Evolutionary conservation across 2,113 vertebrate species (phyloP).

Genomic region (Vidua macroura): DNA sequence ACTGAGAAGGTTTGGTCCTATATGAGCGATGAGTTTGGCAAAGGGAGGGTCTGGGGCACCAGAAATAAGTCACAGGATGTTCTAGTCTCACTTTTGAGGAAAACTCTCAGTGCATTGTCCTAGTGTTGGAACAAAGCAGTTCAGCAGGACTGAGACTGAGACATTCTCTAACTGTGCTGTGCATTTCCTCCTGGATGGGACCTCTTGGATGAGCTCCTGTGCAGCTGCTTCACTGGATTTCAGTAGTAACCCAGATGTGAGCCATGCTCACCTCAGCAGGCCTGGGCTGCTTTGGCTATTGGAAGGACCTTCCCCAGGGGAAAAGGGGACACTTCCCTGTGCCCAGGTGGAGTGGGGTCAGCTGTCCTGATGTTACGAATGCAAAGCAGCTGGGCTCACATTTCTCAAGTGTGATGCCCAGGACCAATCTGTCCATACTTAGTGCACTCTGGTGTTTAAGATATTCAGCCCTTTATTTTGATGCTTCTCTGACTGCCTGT

Average conservation of each 20-base stretch:
- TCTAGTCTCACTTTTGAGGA: background rate
- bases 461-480: background rate
- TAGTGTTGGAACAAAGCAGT: background rate
- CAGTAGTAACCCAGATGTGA: background rate
- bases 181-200: too few species aligned
- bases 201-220: background rate
- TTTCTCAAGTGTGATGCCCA: background rate
- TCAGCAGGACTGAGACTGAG: background rate
- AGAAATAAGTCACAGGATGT: background rate
- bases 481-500: background rate
- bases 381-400: background rate
- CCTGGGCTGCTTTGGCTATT: background rate
- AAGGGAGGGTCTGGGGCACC: background rate
- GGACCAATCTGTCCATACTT: background rate
- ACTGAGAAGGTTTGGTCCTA: background rate
- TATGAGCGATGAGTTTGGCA: background rate
- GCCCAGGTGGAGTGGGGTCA: background rate
- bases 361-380: background rate
- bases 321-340: background rate
- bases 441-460: background rate
- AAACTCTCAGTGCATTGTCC: background rate
- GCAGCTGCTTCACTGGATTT: background rate
- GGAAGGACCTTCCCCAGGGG: background rate
- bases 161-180: background rate
- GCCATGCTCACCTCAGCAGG: background rate